Base-by-base conservation (phyloP, 2,113 vertebrate genomes). In the Egretta garzetta region DNA sequence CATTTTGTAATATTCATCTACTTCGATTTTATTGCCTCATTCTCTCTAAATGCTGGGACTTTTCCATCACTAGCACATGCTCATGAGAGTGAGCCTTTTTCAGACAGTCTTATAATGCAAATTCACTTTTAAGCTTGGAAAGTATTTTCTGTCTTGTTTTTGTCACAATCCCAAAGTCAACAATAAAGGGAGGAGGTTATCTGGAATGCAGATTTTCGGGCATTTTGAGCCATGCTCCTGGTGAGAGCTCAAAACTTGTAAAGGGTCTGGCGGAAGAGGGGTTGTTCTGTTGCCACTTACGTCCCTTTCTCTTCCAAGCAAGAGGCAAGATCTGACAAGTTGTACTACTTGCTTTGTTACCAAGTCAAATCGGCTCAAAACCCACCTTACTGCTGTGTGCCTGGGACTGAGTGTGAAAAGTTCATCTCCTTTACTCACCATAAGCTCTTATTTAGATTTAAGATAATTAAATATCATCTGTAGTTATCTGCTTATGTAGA, bases 271-370 rank as follows among this genome's bases (percentile, higher is more conserved):
- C 59, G 52, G 56, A 43, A 86, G 47, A 83, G 8, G 26, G 33
- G 12, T 67, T 94, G 27, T 85, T 95, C 39, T 87, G 18, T 68
- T 81, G 52, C 9, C 27, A 17, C 5, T 41, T 59, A 50, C 4
- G 39, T 92, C 37, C 22, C 10, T 77, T 93, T 80, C 14, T 32
- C 75, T 90, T 72, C 63, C 39, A 76, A 74, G 85, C 3, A 4
- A 71, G 23, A 94, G 80, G 68, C 95, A 97, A 95, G 94, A 60
- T 64, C 21, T 1, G 8, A 89, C 92, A 96, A 67, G 76, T 77
- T 77, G 17, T 60, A 20, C 27, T 55, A 33, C 39, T 72, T 77
- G 8, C 24, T 81, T 66, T 27, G 52, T 77, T 79, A 67, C 68
- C 8, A 52, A 20, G 50, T 12, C 92, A 72, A 92, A 93, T 93